These are phyloP conservation scores for Meteorus sp. DNA, from an alignment of 1,140 invertebrate genomes.

Conservation along the genomic window DNA sequence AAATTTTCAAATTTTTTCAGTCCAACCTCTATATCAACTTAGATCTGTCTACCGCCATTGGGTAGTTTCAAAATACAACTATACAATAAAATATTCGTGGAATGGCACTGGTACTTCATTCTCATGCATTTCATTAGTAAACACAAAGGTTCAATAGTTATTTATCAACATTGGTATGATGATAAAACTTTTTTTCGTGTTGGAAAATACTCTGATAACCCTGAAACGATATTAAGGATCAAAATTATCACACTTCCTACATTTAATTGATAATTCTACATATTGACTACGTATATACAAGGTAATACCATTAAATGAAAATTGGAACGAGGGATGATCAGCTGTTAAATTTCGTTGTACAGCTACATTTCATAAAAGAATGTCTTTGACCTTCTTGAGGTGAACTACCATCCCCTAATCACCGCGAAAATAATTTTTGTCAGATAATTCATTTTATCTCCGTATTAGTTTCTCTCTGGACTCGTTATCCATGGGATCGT, in stretches of 20 bases:
- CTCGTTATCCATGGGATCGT: neutral
- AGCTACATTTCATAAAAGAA: conserved; percentile 1
- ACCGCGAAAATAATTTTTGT: too few species aligned
- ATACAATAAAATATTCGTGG: conserved; percentile 32
- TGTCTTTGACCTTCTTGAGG: too few species aligned
- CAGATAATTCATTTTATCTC: too few species aligned
- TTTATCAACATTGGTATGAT: too few species aligned
- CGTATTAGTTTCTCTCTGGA: conserved; percentile 31
- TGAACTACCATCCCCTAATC: too few species aligned
- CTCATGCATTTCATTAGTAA: conserved; percentile 15
- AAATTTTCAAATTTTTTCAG: neutral
- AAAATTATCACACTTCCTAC: conserved; percentile 53
- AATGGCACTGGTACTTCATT: conserved; percentile 31
- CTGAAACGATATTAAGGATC: conserved; percentile 24
- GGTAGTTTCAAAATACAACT: neutral
- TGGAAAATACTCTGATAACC: too few species aligned
- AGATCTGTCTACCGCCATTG: conserved; percentile 12
- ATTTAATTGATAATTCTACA: conserved; percentile 46
- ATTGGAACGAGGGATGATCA: conserved; percentile 30
- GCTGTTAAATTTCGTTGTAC: conserved; percentile 9
- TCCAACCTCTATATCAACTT: neutral
- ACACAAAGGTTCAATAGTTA: conserved; percentile 21
- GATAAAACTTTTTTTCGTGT: conserved; percentile 29
- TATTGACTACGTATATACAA: conserved; percentile 48
- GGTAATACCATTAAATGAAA: conserved; percentile 41